Evolutionary conservation across 2,888 invertebrate species (phyloP).

Genomic region (Timandra comae): DNA sequence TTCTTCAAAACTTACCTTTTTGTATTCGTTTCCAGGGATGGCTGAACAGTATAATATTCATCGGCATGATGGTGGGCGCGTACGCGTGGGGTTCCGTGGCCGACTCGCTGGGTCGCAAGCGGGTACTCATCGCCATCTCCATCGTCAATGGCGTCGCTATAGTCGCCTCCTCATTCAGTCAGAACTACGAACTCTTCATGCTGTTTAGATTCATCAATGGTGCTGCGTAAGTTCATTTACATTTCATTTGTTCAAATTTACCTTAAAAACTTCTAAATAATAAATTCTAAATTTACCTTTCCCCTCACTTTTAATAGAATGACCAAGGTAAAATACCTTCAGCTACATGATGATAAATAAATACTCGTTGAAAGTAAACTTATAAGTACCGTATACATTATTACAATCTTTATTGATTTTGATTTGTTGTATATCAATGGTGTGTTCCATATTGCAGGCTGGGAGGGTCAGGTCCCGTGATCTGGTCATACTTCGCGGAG

Average conservation of each 20-base stretch:
- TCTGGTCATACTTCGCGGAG: constrained; percentile 97
- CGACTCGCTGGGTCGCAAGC: constrained; percentile 90
- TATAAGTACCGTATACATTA: too few relatives aligned
- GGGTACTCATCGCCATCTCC: constrained; percentile 91
- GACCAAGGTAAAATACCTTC: too few relatives aligned
- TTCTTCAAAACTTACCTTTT: too few relatives aligned
- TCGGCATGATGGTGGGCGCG: constrained; percentile 96
- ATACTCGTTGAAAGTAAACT: too few relatives aligned
- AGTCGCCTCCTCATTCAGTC: constrained; percentile 92
- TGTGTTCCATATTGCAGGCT: constrained; percentile 72
- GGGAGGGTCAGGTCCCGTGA: constrained; percentile 93
- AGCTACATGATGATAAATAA: too few relatives aligned
- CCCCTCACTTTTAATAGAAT: too few relatives aligned
- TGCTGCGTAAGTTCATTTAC: constrained; percentile 86
- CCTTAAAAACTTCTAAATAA: too few relatives aligned
- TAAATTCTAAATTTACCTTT: too few relatives aligned
- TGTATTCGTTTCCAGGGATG: constrained; percentile 55
- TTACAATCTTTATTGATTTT: too few relatives aligned
- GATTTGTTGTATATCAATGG: too few relatives aligned
- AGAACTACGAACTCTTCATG: constrained; percentile 92
- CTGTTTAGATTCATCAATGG: constrained; percentile 93
- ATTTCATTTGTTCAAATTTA: too few relatives aligned
- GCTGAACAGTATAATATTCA: constrained; percentile 88
- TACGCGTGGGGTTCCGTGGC: constrained; percentile 95
- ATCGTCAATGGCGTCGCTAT: constrained; percentile 93